Percentiles rank a stretch among this genome's conserved stretches.
phyloP scores from a whole-genome alignment of 2,888 invertebrate species.

The Parelbella ahira region DNA sequence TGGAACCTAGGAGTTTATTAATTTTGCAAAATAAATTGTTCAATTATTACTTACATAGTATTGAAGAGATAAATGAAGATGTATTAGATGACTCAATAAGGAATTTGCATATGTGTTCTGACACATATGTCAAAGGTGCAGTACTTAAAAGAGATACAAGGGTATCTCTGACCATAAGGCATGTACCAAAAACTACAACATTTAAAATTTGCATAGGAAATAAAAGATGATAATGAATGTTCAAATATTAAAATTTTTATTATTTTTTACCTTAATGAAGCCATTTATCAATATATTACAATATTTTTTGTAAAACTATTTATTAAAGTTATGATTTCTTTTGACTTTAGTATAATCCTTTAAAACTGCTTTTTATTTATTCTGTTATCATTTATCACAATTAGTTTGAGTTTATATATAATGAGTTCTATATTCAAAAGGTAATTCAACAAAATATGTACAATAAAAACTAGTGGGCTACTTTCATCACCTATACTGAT shows the following conservation, averaged over 20 bases:
- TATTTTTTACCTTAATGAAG: too few species aligned
- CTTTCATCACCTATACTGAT: too few species aligned
- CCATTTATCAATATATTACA: too few species aligned
- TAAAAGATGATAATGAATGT: conserved; percentile 57
- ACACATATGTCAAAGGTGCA: conserved; percentile 76
- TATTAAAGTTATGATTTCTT: not conserved
- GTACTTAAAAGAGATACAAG: conserved; percentile 84
- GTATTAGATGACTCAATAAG: conserved; percentile 78
- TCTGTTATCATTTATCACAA: too few species aligned
- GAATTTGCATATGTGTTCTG: conserved; percentile 84
- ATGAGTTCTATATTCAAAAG: too few species aligned
- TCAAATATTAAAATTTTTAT: too few species aligned
- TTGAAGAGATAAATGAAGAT: conserved; percentile 86
- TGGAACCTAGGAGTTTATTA: conserved; percentile 94
- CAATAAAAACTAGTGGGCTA: too few species aligned
- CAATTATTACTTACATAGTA: conserved; percentile 91
- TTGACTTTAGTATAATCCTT: too few species aligned
- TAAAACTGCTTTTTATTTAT: too few species aligned
- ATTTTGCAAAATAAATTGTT: conserved; percentile 92
- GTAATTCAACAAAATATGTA: too few species aligned
- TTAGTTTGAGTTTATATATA: too few species aligned
- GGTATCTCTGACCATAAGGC: conserved; percentile 94
- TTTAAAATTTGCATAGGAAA: conserved; percentile 84
- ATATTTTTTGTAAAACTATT: too few species aligned
- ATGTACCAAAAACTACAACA: conserved; percentile 93